Evolutionary conservation across 2,888 invertebrate species (phyloP).

Genomic region (Agrenia bidenticulata): DNA sequence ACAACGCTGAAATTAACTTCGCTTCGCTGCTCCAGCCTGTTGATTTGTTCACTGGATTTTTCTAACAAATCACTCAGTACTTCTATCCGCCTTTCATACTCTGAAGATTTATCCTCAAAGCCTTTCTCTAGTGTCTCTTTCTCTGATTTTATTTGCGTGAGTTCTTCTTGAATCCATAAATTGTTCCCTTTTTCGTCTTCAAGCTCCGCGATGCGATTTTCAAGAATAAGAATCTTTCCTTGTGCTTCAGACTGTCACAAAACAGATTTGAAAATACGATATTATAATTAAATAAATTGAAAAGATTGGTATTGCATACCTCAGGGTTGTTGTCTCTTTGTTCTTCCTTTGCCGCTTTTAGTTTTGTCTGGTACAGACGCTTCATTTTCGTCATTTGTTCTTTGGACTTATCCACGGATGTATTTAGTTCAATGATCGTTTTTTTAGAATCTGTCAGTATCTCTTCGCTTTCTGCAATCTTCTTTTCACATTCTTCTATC

Average conservation of each 20-base stretch:
- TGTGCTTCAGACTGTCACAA: neutral
- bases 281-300: no score
- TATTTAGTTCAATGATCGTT: neutral
- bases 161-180: constrained; percentile 58
- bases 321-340: neutral
- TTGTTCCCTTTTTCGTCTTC: constrained; percentile 90
- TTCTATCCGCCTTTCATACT: constrained; percentile 12
- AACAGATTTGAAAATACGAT: neutral
- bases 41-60: neutral
- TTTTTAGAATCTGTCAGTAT: neutral
- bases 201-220: constrained; percentile 68
- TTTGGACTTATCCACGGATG: constrained; percentile 9
- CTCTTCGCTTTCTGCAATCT: neutral
- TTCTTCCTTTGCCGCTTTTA: constrained; percentile 8
- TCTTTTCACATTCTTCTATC: neutral
- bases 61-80: constrained; percentile 7
- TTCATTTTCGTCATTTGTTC: constrained; percentile 14
- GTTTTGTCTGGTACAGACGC: constrained; percentile 10
- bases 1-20: neutral
- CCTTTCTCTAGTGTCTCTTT: constrained; percentile 3
- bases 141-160: constrained; percentile 7
- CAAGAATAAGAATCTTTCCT: constrained; percentile 19
- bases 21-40: neutral
- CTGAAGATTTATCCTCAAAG: neutral
- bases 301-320: neutral